These are phyloP conservation scores for Myiagra hebetior DNA, from an alignment of 2,113 vertebrate species.

Conservation along the genomic window DNA sequence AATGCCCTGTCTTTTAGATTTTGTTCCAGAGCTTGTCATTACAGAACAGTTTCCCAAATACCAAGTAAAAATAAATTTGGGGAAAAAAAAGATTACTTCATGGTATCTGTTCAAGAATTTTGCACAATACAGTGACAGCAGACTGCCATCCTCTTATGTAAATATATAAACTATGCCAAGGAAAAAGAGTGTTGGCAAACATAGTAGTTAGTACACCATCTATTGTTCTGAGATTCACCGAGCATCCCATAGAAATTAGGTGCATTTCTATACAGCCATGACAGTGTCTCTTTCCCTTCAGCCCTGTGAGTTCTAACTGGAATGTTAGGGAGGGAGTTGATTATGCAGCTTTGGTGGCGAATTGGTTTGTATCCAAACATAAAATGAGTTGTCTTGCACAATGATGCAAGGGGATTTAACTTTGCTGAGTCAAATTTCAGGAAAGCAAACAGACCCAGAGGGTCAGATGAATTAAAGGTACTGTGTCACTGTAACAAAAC, in stretches of 20 bases:
- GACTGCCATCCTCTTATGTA: background rate
- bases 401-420: background rate
- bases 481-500: background rate
- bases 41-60: background rate
- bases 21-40: background rate
- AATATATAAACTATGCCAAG: background rate
- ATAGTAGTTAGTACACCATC: background rate
- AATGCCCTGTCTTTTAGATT: background rate
- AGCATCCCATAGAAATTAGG: background rate
- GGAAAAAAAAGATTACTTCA: background rate
- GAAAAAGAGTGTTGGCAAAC: background rate
- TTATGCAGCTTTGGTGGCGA: background rate
- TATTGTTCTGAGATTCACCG: background rate
- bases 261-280: background rate
- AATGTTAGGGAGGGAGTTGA: background rate
- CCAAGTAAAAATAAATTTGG: background rate
- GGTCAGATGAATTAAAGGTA: background rate
- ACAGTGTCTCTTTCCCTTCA: background rate
- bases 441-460: background rate
- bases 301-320: background rate
- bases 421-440: constrained; percentile 23
- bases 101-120: background rate
- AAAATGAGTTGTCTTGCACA: background rate
- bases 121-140: background rate
- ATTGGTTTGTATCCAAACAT: background rate